These are phyloP conservation scores for Scomber scombrus DNA, from an alignment of 2,113 vertebrate genomes.

Conservation along the genomic window DNA sequence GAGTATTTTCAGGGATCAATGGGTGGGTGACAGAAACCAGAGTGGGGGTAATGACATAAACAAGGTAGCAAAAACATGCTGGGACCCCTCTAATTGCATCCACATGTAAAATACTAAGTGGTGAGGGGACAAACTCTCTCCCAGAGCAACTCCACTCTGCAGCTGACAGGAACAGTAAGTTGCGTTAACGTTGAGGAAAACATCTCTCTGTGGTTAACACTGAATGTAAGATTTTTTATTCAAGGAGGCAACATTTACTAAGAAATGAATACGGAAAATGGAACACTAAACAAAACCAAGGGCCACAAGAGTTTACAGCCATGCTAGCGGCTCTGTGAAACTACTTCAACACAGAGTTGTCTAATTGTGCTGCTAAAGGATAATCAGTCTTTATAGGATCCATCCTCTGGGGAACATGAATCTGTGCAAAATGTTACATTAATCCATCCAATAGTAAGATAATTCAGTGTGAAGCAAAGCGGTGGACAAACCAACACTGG, in stretches of 20 bases:
- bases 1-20: conserved; percentile 57
- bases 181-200: not conserved
- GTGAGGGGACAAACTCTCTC: not conserved
- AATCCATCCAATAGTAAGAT: no score
- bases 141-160: not conserved
- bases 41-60: conserved; percentile 42
- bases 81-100: conserved; percentile 48
- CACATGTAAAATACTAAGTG: conserved; percentile 48
- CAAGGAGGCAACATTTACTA: not conserved
- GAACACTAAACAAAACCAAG: no score
- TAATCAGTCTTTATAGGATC: no score
- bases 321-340: no score
- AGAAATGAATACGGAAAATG: not conserved
- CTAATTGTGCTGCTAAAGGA: no score
- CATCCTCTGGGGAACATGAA: no score
- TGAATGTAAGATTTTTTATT: not conserved
- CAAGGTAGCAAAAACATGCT: conserved; percentile 40
- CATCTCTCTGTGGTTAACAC: not conserved
- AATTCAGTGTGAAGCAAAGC: no score
- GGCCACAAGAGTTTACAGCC: no score
- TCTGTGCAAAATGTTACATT: no score
- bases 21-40: conserved; percentile 48
- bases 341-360: no score
- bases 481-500: no score
- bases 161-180: not conserved